These are phyloP conservation scores for Tetragnatha montana DNA, from an alignment of 2,888 invertebrate genomes.

Conservation along the genomic window DNA sequence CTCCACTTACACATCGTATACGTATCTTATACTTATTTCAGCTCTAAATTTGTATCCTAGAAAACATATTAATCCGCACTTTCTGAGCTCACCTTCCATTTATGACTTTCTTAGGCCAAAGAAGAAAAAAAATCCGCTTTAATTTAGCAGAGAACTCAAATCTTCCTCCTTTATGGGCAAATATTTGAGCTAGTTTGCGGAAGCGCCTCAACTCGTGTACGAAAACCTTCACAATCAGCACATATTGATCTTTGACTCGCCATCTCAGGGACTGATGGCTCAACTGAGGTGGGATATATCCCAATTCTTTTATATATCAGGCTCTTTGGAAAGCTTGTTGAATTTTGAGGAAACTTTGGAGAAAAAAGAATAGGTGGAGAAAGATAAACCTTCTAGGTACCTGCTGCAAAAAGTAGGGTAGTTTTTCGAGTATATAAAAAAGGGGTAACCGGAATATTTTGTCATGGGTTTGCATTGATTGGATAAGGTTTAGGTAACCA, in stretches of 20 bases:
- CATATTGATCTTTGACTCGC: constrained; percentile 26
- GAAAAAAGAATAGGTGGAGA: background rate
- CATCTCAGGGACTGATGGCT: constrained; percentile 8
- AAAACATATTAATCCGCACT: no score
- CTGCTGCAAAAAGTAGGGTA: background rate
- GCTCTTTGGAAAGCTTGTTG: constrained; percentile 15
- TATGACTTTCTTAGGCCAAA: background rate
- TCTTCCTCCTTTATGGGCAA: background rate
- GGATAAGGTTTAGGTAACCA: no score
- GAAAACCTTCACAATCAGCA: constrained; percentile 53
- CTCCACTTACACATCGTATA: no score
- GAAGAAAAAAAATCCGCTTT: background rate
- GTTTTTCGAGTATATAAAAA: background rate
- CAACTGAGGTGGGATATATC: constrained; percentile 38
- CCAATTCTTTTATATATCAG: constrained; percentile 9
- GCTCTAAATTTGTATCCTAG: no score
- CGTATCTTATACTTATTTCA: no score
- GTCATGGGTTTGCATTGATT: background rate
- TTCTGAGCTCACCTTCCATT: no score
- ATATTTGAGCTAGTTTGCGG: background rate
- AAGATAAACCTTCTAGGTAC: background rate
- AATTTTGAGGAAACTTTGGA: background rate
- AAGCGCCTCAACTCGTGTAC: constrained; percentile 19
- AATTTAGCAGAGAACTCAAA: background rate
- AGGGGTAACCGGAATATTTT: background rate